phyloP scores from a whole-genome alignment of 2,797 vertebrate species.

The Ispidina picta region DNA sequence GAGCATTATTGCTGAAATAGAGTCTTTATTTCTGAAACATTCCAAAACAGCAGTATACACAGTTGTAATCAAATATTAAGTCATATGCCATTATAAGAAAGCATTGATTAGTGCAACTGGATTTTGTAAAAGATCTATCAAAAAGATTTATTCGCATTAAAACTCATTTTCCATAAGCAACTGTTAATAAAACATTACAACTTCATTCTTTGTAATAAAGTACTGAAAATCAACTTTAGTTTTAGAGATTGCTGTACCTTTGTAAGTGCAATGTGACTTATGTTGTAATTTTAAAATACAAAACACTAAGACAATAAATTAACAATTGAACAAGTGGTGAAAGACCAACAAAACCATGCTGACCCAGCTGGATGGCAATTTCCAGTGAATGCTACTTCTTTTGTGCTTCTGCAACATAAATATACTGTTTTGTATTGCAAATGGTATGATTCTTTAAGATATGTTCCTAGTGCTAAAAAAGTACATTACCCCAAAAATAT shows the following conservation, averaged over 20 bases:
- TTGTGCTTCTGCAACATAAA: slow-evolving; percentile 79
- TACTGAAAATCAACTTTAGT: slow-evolving; percentile 69
- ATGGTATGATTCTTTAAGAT: slow-evolving; percentile 57
- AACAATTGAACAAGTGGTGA: slow-evolving; percentile 74
- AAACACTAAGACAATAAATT: slow-evolving; percentile 79
- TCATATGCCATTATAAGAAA: slow-evolving; percentile 82
- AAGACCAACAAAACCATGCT: slow-evolving; percentile 57
- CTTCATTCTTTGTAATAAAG: slow-evolving; percentile 80
- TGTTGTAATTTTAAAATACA: slow-evolving; percentile 72
- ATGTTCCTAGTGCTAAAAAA: slow-evolving; percentile 77
- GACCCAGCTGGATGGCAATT: slow-evolving; percentile 62
- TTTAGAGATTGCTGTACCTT: slow-evolving; percentile 74
- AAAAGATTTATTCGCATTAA: slow-evolving; percentile 84
- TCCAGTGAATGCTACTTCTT: slow-evolving; percentile 73
- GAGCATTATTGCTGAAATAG: slow-evolving; percentile 81
- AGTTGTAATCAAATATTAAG: slow-evolving; percentile 81
- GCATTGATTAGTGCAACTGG: slow-evolving; percentile 85
- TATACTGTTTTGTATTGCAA: slow-evolving; percentile 61
- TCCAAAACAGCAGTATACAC: slow-evolving; percentile 84
- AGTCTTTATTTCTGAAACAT: slow-evolving; percentile 86
- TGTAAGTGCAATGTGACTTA: slow-evolving; percentile 74
- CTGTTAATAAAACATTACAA: slow-evolving; percentile 82
- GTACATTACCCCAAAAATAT: slow-evolving; percentile 80
- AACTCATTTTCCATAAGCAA: slow-evolving; percentile 81
- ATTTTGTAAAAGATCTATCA: slow-evolving; percentile 86